Percentiles rank a stretch among this genome's conserved stretches.
Conservation (phyloP, 2,797 vertebrate genomes). For the Podarcis lilfordi region DNA sequence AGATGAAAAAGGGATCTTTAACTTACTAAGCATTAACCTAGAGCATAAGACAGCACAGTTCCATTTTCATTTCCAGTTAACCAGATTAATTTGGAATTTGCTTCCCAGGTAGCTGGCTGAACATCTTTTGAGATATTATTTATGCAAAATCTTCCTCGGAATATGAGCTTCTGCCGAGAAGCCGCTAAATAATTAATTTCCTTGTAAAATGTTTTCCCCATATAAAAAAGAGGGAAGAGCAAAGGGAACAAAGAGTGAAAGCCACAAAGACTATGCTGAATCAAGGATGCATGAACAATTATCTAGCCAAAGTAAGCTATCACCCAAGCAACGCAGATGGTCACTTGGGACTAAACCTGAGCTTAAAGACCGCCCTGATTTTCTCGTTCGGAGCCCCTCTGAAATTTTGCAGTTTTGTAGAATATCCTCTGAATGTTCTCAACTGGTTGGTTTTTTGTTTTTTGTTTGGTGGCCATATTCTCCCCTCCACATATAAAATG, state of each 20-base stretch:
- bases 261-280: neutral
- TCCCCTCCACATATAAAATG: too few species aligned
- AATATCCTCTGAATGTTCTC: neutral
- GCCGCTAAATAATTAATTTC: slow-evolving; percentile 9
- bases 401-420: neutral
- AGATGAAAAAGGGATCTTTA: neutral
- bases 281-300: neutral
- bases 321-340: neutral
- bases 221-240: neutral
- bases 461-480: neutral
- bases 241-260: neutral
- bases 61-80: slow-evolving; percentile 9
- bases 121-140: slow-evolving; percentile 32
- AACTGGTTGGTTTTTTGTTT: neutral
- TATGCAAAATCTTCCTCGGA: slow-evolving; percentile 22
- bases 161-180: slow-evolving; percentile 14
- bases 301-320: neutral
- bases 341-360: neutral
- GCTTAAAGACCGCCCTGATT: neutral
- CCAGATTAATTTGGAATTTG: slow-evolving; percentile 21
- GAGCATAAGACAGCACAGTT: neutral
- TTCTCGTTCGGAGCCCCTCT: neutral
- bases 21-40: neutral
- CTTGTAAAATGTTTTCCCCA: slow-evolving; percentile 22
- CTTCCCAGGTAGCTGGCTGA: slow-evolving; percentile 38